Percentiles rank a stretch among this genome's conserved stretches.
These are phyloP conservation scores for Laticauda colubrina DNA, from an alignment of 2,113 vertebrate species.

Conservation along the genomic window DNA sequence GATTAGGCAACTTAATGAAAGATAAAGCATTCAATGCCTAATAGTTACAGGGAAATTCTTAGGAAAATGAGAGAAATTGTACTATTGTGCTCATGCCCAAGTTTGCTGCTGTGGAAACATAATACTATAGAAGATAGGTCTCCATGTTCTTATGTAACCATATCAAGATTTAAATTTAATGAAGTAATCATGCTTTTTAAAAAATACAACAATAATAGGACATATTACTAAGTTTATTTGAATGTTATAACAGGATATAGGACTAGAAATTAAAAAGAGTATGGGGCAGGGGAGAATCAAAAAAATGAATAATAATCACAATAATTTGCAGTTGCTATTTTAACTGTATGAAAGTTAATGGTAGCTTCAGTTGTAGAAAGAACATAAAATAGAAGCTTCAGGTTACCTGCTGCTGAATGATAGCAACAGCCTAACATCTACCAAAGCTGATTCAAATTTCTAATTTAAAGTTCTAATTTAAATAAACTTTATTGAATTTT, in stretches of 20 bases:
- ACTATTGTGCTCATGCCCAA: not conserved
- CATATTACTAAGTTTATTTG: not conserved
- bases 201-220: not conserved
- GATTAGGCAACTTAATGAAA: not conserved
- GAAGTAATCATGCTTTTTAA: not conserved
- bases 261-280: not conserved
- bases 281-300: not conserved
- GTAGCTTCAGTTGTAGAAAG: not conserved
- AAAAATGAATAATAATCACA: not conserved
- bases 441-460: not conserved
- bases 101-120: not conserved
- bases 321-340: not conserved
- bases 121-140: not conserved
- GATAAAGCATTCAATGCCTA: not conserved
- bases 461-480: too few species aligned
- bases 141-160: not conserved
- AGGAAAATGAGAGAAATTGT: not conserved
- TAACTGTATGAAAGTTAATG: not conserved
- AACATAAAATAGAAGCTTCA: not conserved
- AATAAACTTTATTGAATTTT: too few species aligned
- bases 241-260: not conserved
- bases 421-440: not conserved
- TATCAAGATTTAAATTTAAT: not conserved
- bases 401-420: not conserved
- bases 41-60: not conserved